Evolutionary conservation across 2,797 vertebrate genomes (phyloP).

Genomic region (Sitta carolinensis): DNA sequence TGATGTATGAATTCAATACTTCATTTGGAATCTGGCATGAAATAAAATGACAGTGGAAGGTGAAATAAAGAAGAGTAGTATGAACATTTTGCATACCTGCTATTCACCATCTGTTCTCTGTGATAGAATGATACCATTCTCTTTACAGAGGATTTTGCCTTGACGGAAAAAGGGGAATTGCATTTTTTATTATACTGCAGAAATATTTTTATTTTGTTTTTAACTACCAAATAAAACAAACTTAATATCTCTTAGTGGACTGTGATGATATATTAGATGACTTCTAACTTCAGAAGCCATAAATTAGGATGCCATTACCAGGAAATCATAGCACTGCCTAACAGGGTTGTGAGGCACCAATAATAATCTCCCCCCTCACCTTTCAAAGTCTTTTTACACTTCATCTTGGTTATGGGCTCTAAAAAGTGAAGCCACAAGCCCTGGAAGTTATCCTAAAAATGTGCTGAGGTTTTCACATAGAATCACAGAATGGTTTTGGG

Average conservation of each 20-base stretch:
- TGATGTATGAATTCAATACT: constrained; percentile 11
- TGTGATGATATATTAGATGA: neutral
- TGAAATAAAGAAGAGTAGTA: constrained; percentile 60
- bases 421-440: neutral
- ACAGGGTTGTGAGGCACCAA: neutral
- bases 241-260: neutral
- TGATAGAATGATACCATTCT: constrained; percentile 16
- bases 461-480: neutral
- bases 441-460: neutral
- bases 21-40: constrained; percentile 22
- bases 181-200: neutral
- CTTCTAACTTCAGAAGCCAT: neutral
- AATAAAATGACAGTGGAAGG: constrained; percentile 37
- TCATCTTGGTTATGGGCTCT: neutral
- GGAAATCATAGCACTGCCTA: neutral
- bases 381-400: neutral
- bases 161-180: neutral
- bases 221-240: neutral
- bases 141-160: neutral
- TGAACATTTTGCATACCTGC: constrained; percentile 47
- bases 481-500: neutral
- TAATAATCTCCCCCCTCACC: neutral
- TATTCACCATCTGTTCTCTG: constrained; percentile 56
- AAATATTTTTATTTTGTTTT: constrained; percentile 9
- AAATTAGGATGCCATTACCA: neutral